Evolutionary conservation across 2,888 invertebrate genomes (phyloP).

Genomic region (Apamea epomidion): DNA sequence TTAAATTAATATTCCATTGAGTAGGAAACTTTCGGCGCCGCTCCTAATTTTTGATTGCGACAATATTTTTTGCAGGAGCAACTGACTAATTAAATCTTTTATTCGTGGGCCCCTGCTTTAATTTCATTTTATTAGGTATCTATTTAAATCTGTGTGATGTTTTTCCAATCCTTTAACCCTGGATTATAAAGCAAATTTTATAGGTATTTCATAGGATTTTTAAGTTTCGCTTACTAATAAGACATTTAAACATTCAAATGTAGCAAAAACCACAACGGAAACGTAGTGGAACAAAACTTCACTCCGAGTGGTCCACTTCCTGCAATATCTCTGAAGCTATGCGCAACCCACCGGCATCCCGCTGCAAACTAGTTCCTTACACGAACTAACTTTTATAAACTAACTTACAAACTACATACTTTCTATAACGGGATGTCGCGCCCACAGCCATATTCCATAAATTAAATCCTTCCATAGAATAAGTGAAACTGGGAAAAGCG

Average conservation of each 20-base stretch:
- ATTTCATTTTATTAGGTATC: neutral
- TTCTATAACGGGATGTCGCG: constrained; percentile 62
- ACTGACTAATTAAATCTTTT: constrained; percentile 1
- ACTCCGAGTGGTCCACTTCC: constrained; percentile 28
- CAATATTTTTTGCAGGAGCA: constrained; percentile 4
- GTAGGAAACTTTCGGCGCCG: constrained; percentile 51
- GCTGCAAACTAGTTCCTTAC: constrained; percentile 56
- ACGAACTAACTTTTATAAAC: constrained; percentile 64
- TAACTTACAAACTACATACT: constrained; percentile 64
- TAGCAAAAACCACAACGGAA: neutral
- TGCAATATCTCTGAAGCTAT: constrained; percentile 33
- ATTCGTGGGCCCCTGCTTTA: neutral
- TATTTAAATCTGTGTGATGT: neutral
- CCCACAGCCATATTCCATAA: constrained; percentile 68
- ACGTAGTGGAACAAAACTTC: constrained; percentile 23
- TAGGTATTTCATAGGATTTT: neutral
- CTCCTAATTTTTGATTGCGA: constrained; percentile 52
- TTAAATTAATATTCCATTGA: constrained; percentile 65
- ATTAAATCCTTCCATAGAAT: constrained; percentile 74
- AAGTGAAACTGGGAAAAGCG: constrained; percentile 72
- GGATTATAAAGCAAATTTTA: neutral
- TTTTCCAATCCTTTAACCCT: neutral
- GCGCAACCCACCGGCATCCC: constrained; percentile 39
- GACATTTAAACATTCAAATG: neutral
- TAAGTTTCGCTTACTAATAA: too few relatives aligned